Base-by-base conservation (phyloP, 2,797 vertebrate genomes). In the Alauda arvensis region DNA sequence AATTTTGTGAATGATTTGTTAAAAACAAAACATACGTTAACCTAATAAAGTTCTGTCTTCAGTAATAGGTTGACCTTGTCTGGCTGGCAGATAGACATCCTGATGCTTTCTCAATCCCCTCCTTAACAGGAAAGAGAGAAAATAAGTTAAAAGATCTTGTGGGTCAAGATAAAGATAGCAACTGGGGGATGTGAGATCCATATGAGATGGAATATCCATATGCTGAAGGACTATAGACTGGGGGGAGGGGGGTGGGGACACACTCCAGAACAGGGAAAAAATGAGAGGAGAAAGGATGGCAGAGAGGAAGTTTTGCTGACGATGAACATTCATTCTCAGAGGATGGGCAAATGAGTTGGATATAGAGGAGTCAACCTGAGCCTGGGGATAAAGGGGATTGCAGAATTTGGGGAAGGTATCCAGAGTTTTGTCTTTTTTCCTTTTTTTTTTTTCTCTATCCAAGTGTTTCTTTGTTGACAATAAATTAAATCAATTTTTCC, bases 381-480 rank as follows among this genome's bases (percentile, higher is more conserved):
- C 6, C 29, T 34, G 42, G 12, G 12, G 8, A 29, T 45, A n/a
- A 74, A 51, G 3, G 8, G 3, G 6, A 7, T 20, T 66, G 31
- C 51, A 8, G 9, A 2, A 11, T n/a, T 5, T 10, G 1, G 5
- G 8, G 20, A 71, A 40, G 4, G 4, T 25, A 49, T 23, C 3
- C 2, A 5, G 10, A 26, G 6, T n/a, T 61, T 61, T n/a, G 7
- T 8, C 1, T 33, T 29, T 31, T 45, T 9, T 18, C 8, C 55
- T 66, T 48, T 46, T 33, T 13, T 37, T 11, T 3, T 10, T 14
- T 10, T 39, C 31, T 34, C 11, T 65, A 18, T 11, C 2, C 3
- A 52, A 65, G 34, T 39, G 1, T 62, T 40, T 39, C 46, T 78
- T 65, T 31, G 16, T 60, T 65, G 20, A 3, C 10, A 70, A 34